phyloP scores from a whole-genome alignment of 2,888 invertebrate species.

The Ferrisia virgata region DNA sequence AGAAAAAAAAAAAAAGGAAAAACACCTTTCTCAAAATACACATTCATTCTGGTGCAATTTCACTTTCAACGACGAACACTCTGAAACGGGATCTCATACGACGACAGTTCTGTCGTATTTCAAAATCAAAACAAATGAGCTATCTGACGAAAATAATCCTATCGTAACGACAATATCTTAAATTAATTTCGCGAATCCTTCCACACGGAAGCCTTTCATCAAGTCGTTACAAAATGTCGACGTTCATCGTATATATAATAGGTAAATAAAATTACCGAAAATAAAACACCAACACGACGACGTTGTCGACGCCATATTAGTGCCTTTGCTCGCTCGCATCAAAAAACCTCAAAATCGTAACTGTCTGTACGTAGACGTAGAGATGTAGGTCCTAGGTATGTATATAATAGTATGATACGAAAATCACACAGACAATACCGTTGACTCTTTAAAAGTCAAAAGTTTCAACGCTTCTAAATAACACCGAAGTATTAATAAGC shows the following conservation, averaged over 20 bases:
- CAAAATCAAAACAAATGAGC: neutral
- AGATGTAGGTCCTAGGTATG: too few relatives aligned
- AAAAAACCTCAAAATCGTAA: neutral
- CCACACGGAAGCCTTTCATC: neutral
- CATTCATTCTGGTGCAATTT: too few relatives aligned
- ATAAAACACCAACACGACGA: neutral
- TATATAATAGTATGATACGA: neutral
- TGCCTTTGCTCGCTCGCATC: neutral
- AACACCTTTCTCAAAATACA: too few relatives aligned
- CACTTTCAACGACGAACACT: too few relatives aligned
- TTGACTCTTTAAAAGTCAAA: neutral
- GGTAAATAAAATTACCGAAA: neutral
- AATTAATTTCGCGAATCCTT: neutral
- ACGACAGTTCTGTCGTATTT: too few relatives aligned
- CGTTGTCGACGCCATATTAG: too few relatives aligned
- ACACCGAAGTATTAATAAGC: neutral
- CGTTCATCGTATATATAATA: neutral
- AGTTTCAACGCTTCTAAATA: neutral
- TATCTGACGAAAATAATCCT: neutral
- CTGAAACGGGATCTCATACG: too few relatives aligned
- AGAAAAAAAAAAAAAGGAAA: too few relatives aligned
- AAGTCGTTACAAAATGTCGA: neutral
- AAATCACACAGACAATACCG: neutral
- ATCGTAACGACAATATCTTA: neutral
- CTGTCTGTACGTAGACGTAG: too few relatives aligned